phyloP scores from a whole-genome alignment of 2,888 invertebrate species.

The Escarpia spicata region DNA sequence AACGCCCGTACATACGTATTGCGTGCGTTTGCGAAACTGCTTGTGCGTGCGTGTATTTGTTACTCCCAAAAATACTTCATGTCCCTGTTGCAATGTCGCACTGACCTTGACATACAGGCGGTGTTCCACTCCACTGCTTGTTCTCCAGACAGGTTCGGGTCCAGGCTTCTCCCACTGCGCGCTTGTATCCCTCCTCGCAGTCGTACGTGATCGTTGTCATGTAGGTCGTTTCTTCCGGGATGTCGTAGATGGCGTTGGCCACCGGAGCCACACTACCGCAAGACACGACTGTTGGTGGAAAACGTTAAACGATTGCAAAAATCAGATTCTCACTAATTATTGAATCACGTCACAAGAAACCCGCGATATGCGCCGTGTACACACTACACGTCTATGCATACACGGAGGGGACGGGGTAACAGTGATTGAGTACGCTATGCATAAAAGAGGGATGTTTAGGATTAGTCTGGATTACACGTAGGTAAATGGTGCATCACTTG shows the following conservation, averaged over 20 bases:
- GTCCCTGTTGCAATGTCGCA: neutral
- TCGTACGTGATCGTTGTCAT: neutral
- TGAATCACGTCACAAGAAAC: too few relatives aligned
- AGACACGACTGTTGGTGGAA: neutral
- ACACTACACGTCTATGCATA: too few relatives aligned
- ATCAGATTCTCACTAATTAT: too few relatives aligned
- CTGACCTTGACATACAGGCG: neutral
- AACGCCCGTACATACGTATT: too few relatives aligned
- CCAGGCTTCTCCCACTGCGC: neutral
- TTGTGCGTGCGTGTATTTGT: neutral
- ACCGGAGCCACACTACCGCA: neutral
- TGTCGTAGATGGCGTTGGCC: neutral
- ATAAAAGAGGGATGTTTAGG: too few relatives aligned
- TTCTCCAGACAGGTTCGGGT: neutral
- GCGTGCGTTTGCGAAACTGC: neutral
- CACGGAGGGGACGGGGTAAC: too few relatives aligned
- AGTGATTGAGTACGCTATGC: too few relatives aligned
- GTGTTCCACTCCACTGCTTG: conserved; percentile 6
- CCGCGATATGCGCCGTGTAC: too few relatives aligned
- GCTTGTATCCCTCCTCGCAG: neutral
- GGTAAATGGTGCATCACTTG: too few relatives aligned
- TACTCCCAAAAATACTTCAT: neutral
- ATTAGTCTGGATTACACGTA: too few relatives aligned
- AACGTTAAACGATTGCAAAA: too few relatives aligned
- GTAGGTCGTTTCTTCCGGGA: neutral